Base-by-base conservation (phyloP, 2,888 invertebrate genomes). In the Chromoteleia sp. region DNA sequence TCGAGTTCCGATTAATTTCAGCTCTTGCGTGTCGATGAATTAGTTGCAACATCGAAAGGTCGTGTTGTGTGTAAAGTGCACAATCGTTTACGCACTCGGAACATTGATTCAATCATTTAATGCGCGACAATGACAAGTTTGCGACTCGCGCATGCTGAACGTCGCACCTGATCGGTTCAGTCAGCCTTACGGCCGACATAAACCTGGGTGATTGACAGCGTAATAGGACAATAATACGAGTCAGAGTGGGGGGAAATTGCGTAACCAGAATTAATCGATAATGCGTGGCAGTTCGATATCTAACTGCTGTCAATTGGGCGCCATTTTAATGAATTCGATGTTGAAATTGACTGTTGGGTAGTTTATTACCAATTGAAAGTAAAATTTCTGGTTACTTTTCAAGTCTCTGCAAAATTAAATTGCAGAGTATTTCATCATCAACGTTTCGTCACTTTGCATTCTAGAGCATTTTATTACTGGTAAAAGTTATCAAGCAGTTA, bases 101-200 rank as follows among this genome's bases (percentile, higher is more conserved):
- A 63, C 77, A 77, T 63, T 56, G 56, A 63, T 63, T 70, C 54
- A 19, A 70, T 58, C 71, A 63, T 78, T 78, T 45, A 71, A 71
- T 71, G 71, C 41, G 41, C 43, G 63, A 71, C 71, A 78, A 78
- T 58, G 77, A 78, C 71, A 70, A 71, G 77, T 78, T 71, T 71
- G 63, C 45, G 65, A 41, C 70, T 36, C 15, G 63, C n/a, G 54
- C 65, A 48, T 63, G 56, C 45, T 41, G 15, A 70, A 48, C 41
- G 71, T 68, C 50, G 63, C 71, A 71, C 63, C 65, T 78, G 77
- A 78, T 58, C 71, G 56, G 21, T 15, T 29, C n/a, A n/a, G n/a
- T n/a, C n/a, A n/a, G n/a, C n/a, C 33, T 58, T 71, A 65, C 71
- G 63, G 14, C 54, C 36, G 43, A 48, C 56, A 63, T 63, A 77